These are phyloP conservation scores for Nymphicus hollandicus DNA, from an alignment of 2,113 vertebrate species.

Conservation along the genomic window DNA sequence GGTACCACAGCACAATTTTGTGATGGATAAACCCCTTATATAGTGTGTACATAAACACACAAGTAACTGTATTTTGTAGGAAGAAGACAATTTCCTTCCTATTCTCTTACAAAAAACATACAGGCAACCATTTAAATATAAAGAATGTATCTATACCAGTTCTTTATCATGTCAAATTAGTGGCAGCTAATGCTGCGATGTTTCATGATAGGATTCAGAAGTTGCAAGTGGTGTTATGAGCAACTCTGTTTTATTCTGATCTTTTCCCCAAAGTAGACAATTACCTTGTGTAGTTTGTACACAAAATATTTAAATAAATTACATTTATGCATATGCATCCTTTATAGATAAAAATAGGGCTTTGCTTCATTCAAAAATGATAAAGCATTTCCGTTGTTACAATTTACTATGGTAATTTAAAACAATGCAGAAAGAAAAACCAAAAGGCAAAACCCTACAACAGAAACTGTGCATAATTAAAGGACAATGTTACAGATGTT, in stretches of 20 bases:
- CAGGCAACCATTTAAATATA: not conserved
- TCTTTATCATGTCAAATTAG: constrained; percentile 10
- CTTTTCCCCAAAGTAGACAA: constrained; percentile 11
- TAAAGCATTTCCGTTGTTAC: not conserved
- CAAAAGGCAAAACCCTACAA: not conserved
- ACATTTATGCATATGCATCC: constrained; percentile 10
- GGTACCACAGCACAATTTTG: not conserved
- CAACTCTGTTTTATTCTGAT: not conserved
- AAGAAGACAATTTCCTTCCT: not conserved
- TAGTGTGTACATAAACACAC: not conserved
- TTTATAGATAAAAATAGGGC: constrained; percentile 35
- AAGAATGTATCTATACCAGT: not conserved
- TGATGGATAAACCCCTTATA: not conserved
- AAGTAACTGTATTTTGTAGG: not conserved
- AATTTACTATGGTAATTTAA: not conserved
- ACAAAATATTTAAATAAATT: constrained; percentile 57
- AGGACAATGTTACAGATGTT: not conserved
- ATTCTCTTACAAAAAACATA: not conserved
- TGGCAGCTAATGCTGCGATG: not conserved
- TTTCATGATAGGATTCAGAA: constrained; percentile 22
- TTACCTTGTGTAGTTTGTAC: not conserved
- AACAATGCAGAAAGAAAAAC: not conserved
- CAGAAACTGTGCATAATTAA: not conserved
- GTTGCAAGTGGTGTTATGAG: not conserved
- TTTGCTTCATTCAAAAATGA: constrained; percentile 57